These are phyloP conservation scores for Platygyra sinensis DNA, from an alignment of 64 coral and sea anemone species.

Conservation along the genomic window DNA sequence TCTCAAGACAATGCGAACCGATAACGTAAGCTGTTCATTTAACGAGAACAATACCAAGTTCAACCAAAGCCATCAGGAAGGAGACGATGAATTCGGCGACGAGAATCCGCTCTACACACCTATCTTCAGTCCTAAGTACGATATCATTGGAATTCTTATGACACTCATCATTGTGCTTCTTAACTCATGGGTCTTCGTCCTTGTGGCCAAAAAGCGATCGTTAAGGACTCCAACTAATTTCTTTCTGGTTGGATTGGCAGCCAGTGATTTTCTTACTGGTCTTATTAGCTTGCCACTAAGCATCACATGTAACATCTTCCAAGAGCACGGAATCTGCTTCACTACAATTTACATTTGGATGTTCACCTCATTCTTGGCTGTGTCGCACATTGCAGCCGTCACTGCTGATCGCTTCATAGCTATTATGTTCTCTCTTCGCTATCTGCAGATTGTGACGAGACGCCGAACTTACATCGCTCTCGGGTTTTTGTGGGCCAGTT, in stretches of 20 bases:
- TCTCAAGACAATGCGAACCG: neutral
- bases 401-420: conserved; percentile 72
- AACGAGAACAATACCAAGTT: no score
- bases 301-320: conserved; percentile 46
- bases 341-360: conserved; percentile 31
- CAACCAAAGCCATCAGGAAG: neutral
- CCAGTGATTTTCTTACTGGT: conserved; percentile 59
- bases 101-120: neutral
- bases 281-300: conserved; percentile 35
- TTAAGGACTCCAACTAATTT: conserved; percentile 62
- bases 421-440: conserved; percentile 67
- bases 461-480: conserved; percentile 19
- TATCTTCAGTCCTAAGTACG: conserved; percentile 17
- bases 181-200: conserved; percentile 49
- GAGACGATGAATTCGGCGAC: conserved; percentile 1
- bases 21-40: neutral
- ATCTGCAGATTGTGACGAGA: conserved; percentile 50
- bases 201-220: conserved; percentile 42
- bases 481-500: conserved; percentile 31
- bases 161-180: conserved; percentile 55
- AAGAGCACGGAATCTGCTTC: conserved; percentile 14
- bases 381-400: conserved; percentile 60
- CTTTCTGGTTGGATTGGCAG: conserved; percentile 58
- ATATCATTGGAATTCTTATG: conserved; percentile 50
- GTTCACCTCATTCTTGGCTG: conserved; percentile 64